Evolutionary conservation across 2,797 vertebrate species (phyloP).

Genomic region (Otolemur crassicaudatus): DNA sequence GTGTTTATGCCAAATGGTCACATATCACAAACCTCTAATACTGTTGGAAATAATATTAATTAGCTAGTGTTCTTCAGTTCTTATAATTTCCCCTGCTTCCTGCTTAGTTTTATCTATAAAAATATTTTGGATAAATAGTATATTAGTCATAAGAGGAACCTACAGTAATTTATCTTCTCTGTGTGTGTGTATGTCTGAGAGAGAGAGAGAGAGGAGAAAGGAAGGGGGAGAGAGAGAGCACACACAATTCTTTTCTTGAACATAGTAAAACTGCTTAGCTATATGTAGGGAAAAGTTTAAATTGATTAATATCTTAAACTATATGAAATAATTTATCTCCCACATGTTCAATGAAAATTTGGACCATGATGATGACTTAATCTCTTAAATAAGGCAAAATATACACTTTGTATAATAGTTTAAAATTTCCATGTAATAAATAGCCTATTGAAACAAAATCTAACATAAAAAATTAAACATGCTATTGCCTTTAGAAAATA

Average conservation of each 20-base stretch:
- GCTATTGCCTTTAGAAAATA: slow-evolving; percentile 60
- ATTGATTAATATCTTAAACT: neutral
- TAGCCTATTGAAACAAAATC: slow-evolving; percentile 57
- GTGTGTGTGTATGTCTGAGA: neutral
- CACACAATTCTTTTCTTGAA: neutral
- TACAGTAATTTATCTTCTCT: neutral
- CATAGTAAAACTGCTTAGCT: neutral
- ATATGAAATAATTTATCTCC: neutral
- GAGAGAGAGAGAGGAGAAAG: neutral
- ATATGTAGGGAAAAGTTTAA: neutral
- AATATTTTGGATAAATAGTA: neutral
- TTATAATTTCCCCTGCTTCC: neutral
- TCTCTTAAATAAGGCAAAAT: neutral
- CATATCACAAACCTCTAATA: neutral
- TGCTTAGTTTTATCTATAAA: neutral
- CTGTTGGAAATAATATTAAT: slow-evolving; percentile 35
- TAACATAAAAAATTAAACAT: slow-evolving; percentile 35
- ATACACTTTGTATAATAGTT: slow-evolving; percentile 47
- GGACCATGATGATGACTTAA: neutral
- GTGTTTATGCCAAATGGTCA: neutral
- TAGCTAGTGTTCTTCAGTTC: neutral
- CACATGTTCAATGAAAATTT: neutral
- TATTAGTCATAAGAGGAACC: neutral
- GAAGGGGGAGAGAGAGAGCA: neutral
- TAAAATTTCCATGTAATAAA: slow-evolving; percentile 28